Evolutionary conservation across 2,888 invertebrate species (phyloP), one percentile per base, ranked within the genome.

Genomic region (Heliconius erato): DNA sequence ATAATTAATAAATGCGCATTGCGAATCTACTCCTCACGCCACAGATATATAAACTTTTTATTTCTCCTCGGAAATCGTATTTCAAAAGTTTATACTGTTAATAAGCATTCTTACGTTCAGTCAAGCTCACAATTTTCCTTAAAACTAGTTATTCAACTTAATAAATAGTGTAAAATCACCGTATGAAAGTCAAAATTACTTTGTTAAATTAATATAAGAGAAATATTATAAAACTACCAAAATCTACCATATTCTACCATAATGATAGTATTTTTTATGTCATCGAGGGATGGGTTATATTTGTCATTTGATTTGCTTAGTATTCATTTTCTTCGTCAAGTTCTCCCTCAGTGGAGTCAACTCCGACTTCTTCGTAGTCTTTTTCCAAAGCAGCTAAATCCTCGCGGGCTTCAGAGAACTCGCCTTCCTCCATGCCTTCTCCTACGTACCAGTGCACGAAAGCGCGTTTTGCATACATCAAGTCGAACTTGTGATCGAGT

Each of bases 361-460:
- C 97, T 32, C 98, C 97, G 76, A 98, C 98, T 90, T 98, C 98
- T 88, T 98, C 98, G 89, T 98, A 98, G 91, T 98, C 98, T 90
- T 98, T 97, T 91, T 98, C 98, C 0, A 98, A 95, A 0, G 98
- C 98, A 0, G 97, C 98, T 85, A 98, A 96, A 94, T 98, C 98
- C 91, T 98, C 98, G 9, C 98, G 97, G 0, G 98, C 98, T 89
- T 98, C 98, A 0, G 98, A 97, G 94, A 98, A 98, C 92, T 99
- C 98, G 72, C 98, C 98, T 92, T 98, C 98, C 90, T 98, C 98
- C 97, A 98, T 98, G 85, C 98, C 98, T 91, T 98, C 98, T 11
- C 98, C 97, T 0, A 98, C 98, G 91, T 98, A 98, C 99, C 99
- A 99, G 94, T 99, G 99, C 28, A 99, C 99, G 92, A 99, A 99